These are phyloP conservation scores for Erebia aethiops DNA, from an alignment of 2,888 invertebrate species.

Conservation along the genomic window DNA sequence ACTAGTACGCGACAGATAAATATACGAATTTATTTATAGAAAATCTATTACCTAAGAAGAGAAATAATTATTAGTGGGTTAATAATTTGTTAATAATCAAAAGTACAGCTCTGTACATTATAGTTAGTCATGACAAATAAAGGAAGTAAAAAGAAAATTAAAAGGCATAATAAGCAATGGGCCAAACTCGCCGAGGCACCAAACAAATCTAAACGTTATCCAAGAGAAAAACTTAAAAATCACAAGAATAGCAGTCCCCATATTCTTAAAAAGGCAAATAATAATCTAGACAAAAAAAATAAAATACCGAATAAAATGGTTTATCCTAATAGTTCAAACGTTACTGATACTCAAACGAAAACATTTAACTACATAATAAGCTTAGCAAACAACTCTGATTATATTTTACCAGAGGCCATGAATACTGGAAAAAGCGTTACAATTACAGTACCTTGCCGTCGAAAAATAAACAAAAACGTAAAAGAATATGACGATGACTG, in stretches of 20 bases:
- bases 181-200: neutral
- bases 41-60: neutral
- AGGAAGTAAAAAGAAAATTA: neutral
- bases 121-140: neutral
- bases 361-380: neutral
- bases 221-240: neutral
- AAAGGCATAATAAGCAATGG: neutral
- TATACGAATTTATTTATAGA: too few relatives aligned
- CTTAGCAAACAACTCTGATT: neutral
- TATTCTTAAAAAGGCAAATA: neutral
- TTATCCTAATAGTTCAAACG: neutral
- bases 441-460: neutral
- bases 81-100: neutral
- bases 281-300: neutral
- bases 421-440: neutral
- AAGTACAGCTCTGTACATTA: neutral
- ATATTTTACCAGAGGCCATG: neutral
- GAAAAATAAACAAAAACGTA: neutral
- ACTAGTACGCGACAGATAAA: too few relatives aligned
- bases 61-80: neutral
- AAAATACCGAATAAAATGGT: neutral
- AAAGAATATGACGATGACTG: neutral
- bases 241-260: neutral
- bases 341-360: neutral
- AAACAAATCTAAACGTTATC: neutral